A percentile compares a stretch with the other conserved stretches of the same genome.
Conservation (phyloP, 2,888 invertebrate genomes). For the Athrips mouffetella region DNA sequence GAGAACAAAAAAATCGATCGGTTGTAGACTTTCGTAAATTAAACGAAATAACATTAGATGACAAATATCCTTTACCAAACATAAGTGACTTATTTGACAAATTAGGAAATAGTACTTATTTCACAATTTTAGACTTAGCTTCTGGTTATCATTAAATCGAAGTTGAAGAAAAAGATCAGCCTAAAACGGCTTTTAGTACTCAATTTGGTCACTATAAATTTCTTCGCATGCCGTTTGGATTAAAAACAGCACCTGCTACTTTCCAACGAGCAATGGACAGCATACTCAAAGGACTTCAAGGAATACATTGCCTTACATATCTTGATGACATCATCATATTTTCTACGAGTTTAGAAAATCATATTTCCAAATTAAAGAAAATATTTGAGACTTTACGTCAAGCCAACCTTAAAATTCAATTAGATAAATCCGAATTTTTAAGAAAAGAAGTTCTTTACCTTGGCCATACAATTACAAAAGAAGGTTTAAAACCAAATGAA, state of each 20-base stretch:
- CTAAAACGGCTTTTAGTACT: conserved; percentile 21
- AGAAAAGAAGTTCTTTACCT: too few species aligned
- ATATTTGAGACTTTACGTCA: too few species aligned
- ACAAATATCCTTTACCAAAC: conserved; percentile 24
- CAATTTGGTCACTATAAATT: conserved; percentile 21
- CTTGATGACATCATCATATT: not conserved
- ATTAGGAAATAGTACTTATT: conserved; percentile 29
- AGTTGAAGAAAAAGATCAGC: conserved; percentile 7
- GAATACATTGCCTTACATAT: not conserved
- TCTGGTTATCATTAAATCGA: conserved; percentile 5
- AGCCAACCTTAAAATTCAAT: too few species aligned
- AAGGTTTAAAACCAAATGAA: too few species aligned
- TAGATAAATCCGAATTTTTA: too few species aligned
- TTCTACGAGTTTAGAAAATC: too few species aligned
- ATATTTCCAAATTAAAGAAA: too few species aligned
- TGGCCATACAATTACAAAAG: too few species aligned
- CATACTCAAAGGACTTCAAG: not conserved
- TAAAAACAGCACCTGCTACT: conserved; percentile 21
- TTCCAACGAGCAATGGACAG: conserved; percentile 23
- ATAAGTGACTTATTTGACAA: conserved; percentile 22
- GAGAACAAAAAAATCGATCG: conserved; percentile 8
- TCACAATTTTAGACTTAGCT: conserved; percentile 23
- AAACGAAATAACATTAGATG: conserved; percentile 15
- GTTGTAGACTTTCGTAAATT: conserved; percentile 22
- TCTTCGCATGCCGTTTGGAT: conserved; percentile 21